Evolutionary conservation across 2,113 vertebrate species (phyloP), one percentile per base, ranked within the genome.

Genomic region (Seriola dumerili): DNA sequence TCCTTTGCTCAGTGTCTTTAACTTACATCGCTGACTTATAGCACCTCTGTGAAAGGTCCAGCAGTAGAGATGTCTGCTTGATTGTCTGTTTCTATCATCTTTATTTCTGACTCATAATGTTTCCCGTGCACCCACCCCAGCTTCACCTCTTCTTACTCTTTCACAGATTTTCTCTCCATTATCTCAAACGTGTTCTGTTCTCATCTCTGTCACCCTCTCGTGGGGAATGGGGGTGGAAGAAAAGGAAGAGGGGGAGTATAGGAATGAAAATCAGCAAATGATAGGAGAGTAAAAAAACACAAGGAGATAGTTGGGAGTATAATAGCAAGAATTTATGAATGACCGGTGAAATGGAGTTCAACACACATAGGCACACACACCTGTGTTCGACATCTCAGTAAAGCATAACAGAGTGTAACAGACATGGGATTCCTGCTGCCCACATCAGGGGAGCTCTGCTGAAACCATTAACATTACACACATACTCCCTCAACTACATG

Each of bases 371-470:
- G 79, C 63, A 62, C 64, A 55, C 85, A 94, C 90, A 91, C 88
- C 89, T 94, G 92, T 85, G 88, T 94, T 95, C 78, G 84, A 91
- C 93, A 95, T 95, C 88, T 94, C 81, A 81, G 86, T 79, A 88
- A 88, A 93, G 82, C 89, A 91, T 65, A 92, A 92, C 88, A 92
- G 83, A 87, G 86, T 85, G 73, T 72, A 89, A 91, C 82, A 84
- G 88, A 85, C 85, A 64, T 68, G 76, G 78, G 89, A 87, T 81
- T 87, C 85, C 90, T 94, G 90, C 62, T 90, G 85, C 82, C 81
- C 40, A 46, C 87, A 91, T 88, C 75, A 88, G 52, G 78, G 81
- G 72, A 91, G 72, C 63, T 94, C 95, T 96, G 95, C 74, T 86
- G 58, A 94, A 95, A 40, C 75, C 88, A 95, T 96, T 92, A 95